Evolutionary conservation across 1,140 invertebrate species (phyloP), one percentile per base, ranked within the genome.

Genomic region (Tetramorium parvispinum): DNA sequence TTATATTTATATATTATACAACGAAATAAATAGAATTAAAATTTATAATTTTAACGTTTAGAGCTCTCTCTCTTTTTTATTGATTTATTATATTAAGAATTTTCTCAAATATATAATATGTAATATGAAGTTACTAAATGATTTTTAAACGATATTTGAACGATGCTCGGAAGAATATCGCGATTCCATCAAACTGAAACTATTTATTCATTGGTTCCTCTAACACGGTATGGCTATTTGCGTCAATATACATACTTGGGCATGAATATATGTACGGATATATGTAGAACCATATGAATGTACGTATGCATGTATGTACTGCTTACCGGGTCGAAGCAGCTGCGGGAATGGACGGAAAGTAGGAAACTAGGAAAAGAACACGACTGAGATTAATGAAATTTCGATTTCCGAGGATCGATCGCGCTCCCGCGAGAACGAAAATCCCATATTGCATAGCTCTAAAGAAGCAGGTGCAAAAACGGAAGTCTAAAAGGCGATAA

Each of bases 321-420:
- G 43, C 55, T 85, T 70, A 53, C 18, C 21, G 55, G 27, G 32
- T 73, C 43, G 77, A 37, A 63, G 65, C 86, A 63, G 73, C 49
- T 68, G 55, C 55, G 49, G 40, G 27, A 57, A 75, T 24, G 27
- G 70, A 40, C 57, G 57, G 40, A 43, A 66, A 66, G 63, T 65
- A 27, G 57, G 66, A 51, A 65, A 53, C n/a, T 21, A n/a, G 8
- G 18, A 8, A 13, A 55, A 59, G 77, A 83, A 87, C 76, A 89
- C 61, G 77, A 65, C 77, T 76, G 82, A 90, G 86, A 85, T 91
- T 91, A 90, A 91, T 91, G 89, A 90, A 91, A 90, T 86, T 91
- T 87, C 88, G 89, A 90, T 91, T 82, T 71, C 59, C 61, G 3
- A 6, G 65, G 86, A 86, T 90, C 83, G 49, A 37, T 27, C 40